These are phyloP conservation scores for Theonella swinhoei DNA, from an alignment of 37 sponge, comb jelly and placozoan genomes.

Conservation along the genomic window DNA sequence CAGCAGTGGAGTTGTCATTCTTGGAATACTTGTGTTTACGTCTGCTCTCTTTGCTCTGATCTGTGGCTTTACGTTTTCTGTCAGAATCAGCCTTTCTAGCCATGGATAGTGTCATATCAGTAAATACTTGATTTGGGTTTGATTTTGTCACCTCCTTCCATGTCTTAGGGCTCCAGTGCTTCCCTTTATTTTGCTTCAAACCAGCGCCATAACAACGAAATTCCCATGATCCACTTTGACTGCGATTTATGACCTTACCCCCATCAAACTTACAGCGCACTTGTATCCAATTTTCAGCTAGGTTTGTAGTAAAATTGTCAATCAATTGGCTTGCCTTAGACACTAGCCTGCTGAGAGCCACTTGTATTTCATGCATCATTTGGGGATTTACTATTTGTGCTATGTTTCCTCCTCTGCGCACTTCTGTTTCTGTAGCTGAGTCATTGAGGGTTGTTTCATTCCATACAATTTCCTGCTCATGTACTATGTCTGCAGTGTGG, in stretches of 20 bases:
- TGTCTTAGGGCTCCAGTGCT: constrained; percentile 23
- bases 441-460: too few relatives aligned
- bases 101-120: background rate
- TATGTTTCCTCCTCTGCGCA: background rate
- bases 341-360: background rate
- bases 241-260: constrained; percentile 29
- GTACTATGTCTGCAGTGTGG: too few relatives aligned
- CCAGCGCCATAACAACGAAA: constrained; percentile 34
- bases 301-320: constrained; percentile 22
- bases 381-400: background rate
- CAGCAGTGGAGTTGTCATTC: background rate
- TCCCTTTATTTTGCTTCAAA: constrained; percentile 9
- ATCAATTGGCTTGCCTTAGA: constrained; percentile 13
- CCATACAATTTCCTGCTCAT: too few relatives aligned
- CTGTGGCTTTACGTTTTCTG: constrained; percentile 28
- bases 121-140: constrained; percentile 6
- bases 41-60: constrained; percentile 6
- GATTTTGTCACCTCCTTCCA: background rate
- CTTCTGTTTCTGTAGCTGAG: too few relatives aligned
- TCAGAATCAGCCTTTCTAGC: background rate
- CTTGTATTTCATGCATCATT: constrained; percentile 22
- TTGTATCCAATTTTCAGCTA: constrained; percentile 34
- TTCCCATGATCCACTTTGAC: constrained; percentile 35
- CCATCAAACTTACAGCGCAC: constrained; percentile 42
- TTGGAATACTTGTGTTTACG: constrained; percentile 13